Evolutionary conservation across 2,888 invertebrate genomes (phyloP).

Genomic region (Xylophagus ater): DNA sequence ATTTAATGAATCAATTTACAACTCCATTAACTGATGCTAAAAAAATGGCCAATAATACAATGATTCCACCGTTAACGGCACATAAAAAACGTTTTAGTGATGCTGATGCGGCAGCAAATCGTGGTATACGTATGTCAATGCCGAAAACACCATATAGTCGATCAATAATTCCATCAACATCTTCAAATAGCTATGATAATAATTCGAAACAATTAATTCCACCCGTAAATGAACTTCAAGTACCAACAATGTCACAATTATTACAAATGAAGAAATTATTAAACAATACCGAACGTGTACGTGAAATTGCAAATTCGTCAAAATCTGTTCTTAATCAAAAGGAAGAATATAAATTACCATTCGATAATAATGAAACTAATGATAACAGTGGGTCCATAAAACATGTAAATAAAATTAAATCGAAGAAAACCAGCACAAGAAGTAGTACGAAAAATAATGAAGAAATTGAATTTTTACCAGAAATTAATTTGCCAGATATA

Average conservation of each 20-base stretch:
- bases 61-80: conserved; percentile 18
- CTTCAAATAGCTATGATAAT: too few relatives aligned
- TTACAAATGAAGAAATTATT: conserved; percentile 50
- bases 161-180: conserved; percentile 21
- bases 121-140: conserved; percentile 24
- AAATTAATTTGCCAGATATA: conserved; percentile 44
- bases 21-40: conserved; percentile 69
- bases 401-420: conserved; percentile 22
- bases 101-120: conserved; percentile 23
- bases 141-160: conserved; percentile 26
- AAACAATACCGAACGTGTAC: conserved; percentile 45
- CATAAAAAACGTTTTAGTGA: conserved; percentile 25
- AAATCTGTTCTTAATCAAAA: conserved; percentile 15
- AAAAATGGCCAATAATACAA: conserved; percentile 50
- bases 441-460: conserved; percentile 24
- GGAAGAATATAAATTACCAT: conserved; percentile 22
- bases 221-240: conserved; percentile 41
- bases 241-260: conserved; percentile 53
- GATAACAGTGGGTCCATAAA: conserved; percentile 5
- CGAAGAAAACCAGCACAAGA: conserved; percentile 19
- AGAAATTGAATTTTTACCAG: conserved; percentile 34
- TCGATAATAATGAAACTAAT: conserved; percentile 1
- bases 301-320: conserved; percentile 42
- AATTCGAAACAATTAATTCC: conserved; percentile 16
- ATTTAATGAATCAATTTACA: conserved; percentile 69